Conservation (phyloP, 2,888 invertebrate genomes). For the Cosmia pyralina region DNA sequence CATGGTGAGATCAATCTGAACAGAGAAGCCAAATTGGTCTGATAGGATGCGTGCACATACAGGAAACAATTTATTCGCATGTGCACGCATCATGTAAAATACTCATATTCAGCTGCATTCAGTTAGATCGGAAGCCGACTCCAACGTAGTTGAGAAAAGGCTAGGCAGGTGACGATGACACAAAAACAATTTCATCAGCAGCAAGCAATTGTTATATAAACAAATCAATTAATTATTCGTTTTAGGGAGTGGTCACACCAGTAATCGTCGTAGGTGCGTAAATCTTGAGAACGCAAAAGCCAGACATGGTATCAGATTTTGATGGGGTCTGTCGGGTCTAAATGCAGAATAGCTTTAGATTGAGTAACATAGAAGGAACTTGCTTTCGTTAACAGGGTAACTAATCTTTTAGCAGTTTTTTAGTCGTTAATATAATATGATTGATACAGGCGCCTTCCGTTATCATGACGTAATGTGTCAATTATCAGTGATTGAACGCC, state of each 20-base stretch:
- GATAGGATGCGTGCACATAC: neutral
- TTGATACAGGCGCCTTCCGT: constrained; percentile 50
- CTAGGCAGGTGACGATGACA: neutral
- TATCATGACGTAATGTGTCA: constrained; percentile 49
- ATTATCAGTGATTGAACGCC: constrained; percentile 54
- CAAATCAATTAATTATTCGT: neutral
- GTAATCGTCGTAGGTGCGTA: neutral
- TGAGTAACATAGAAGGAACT: constrained; percentile 13
- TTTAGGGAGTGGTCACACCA: neutral
- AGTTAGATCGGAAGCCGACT: neutral
- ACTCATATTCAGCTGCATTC: neutral
- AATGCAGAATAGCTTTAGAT: neutral
- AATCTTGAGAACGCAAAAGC: constrained; percentile 4
- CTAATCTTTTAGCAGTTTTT: constrained; percentile 32
- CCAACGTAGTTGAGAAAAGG: neutral
- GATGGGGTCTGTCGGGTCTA: neutral
- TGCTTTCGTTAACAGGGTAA: constrained; percentile 19
- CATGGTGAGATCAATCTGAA: neutral
- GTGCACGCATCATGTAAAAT: neutral
- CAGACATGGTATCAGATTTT: neutral
- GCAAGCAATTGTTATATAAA: neutral
- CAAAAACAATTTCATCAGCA: neutral
- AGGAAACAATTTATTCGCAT: neutral
- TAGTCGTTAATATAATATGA: constrained; percentile 26
- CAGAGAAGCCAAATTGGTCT: neutral